These are phyloP conservation scores for Cacatua alba DNA, from an alignment of 2,113 vertebrate genomes.

Conservation along the genomic window DNA sequence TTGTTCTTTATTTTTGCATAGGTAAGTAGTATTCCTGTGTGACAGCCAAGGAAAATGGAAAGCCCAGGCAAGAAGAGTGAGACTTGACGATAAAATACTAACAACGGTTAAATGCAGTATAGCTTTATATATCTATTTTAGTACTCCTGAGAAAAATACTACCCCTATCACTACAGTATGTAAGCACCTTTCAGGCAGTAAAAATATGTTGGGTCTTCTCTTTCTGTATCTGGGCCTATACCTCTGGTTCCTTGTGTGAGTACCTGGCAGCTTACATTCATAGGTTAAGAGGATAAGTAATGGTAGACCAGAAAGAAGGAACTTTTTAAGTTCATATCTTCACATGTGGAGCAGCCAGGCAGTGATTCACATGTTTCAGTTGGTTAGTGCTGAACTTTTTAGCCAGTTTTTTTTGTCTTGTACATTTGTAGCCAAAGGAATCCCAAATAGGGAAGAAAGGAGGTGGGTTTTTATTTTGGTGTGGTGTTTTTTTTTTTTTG, in stretches of 20 bases:
- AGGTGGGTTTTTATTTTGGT: neutral
- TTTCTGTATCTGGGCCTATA: neutral
- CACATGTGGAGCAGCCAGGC: neutral
- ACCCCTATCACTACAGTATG: neutral
- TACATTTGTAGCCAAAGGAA: neutral
- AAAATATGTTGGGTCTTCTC: neutral
- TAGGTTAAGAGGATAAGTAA: neutral
- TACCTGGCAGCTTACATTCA: neutral
- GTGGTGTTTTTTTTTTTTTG: neutral
- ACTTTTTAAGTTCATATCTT: neutral
- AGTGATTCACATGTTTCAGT: neutral
- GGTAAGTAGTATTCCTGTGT: neutral
- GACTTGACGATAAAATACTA: neutral
- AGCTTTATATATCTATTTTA: neutral
- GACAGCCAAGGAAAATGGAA: neutral
- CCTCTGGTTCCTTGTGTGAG: neutral
- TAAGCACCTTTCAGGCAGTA: constrained; percentile 11
- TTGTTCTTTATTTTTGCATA: neutral
- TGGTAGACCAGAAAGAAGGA: constrained; percentile 5
- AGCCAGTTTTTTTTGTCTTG: neutral
- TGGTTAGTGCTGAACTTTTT: neutral
- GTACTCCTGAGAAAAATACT: neutral
- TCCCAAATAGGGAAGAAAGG: neutral
- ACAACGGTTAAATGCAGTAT: neutral
- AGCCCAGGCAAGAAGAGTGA: neutral